These are phyloP conservation scores for Bombus consobrinus DNA, from an alignment of 1,140 invertebrate species.

Conservation along the genomic window DNA sequence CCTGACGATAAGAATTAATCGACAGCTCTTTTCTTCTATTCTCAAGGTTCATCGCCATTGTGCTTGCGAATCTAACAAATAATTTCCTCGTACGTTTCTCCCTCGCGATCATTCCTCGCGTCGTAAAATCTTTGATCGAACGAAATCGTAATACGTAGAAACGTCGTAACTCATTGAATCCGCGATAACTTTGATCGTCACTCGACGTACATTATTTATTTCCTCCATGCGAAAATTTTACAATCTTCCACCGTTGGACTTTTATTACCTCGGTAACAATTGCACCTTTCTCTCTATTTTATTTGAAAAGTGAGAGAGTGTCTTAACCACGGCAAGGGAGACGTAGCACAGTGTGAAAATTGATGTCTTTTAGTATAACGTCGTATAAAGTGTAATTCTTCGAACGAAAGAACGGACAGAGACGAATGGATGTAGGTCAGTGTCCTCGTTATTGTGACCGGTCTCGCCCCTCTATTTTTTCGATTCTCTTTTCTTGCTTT, in stretches of 20 bases:
- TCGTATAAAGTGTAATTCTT: slow-evolving; percentile 52
- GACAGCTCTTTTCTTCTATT: slow-evolving; percentile 44
- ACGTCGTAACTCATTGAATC: slow-evolving; percentile 42
- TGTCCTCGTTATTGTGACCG: slow-evolving; percentile 28
- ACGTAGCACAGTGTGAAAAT: background rate
- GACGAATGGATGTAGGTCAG: slow-evolving; percentile 39
- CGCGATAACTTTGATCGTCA: slow-evolving; percentile 46
- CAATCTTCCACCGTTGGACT: background rate
- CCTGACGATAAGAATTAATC: slow-evolving; percentile 74
- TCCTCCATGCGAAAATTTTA: background rate
- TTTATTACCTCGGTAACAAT: slow-evolving; percentile 12
- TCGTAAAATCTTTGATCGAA: slow-evolving; percentile 36
- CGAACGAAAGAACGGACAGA: slow-evolving; percentile 25
- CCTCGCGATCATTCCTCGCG: slow-evolving; percentile 13
- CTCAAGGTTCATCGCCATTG: slow-evolving; percentile 21
- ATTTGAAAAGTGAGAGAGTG: background rate
- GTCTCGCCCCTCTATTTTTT: background rate
- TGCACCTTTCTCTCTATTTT: background rate
- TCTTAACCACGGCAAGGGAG: too few species aligned
- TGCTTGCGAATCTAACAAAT: slow-evolving; percentile 38
- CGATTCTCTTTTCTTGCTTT: background rate
- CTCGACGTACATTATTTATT: background rate
- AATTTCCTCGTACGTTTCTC: slow-evolving; percentile 41
- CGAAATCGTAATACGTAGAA: slow-evolving; percentile 35
- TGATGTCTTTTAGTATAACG: slow-evolving; percentile 17